Base-by-base conservation (phyloP, 2,113 vertebrate species). In the Australoheros scitulus region DNA sequence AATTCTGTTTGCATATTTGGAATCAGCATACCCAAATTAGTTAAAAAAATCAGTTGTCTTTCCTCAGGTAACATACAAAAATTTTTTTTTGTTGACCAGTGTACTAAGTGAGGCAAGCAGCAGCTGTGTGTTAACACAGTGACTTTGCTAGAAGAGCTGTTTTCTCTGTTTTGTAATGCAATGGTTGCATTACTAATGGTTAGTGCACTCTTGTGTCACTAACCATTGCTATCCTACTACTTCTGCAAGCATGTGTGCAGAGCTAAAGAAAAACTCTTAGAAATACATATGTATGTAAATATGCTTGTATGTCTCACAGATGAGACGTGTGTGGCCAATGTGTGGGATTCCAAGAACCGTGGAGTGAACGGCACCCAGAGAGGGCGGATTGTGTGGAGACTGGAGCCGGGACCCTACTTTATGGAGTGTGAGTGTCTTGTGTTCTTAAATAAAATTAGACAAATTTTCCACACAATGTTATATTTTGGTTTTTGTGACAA, bases 321-420 rank as follows among this genome's bases (percentile, higher is more conserved):
- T 96, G 98, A 99, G 94, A 97, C 96, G 32, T 98, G 97, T 89
- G 97, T 98, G 83, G 97, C 97, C 85, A 99, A 99, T n/a, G 97
- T 99, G 87, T 99, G 98, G 98, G 98, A 99, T 95, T 99, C 98
- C 56, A 99, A 99, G 94, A 99, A 99, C 81, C 97, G 98, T 2
- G 98, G 98, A 0, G 97, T 99, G 87, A 99, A 98, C 15, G 98
- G 98, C 83, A 98, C 97, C 0, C 98, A 99, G 85, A 97, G 96
- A 87, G 98, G 98, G 34, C 97, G 99, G 89, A 98, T 99, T 72
- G 95, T 99, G 1, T 99, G 98, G 98, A 93, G 97, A 76, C 96
- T 99, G 92, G 98, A 99, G 88, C 91, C 97, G 2, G 97, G 97
- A 17, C 97, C 97, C 41, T 98, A 99, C 92, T 99, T 99, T 87